A percentile compares a stretch with the other conserved stretches of the same genome.
Conservation (phyloP, 2,113 vertebrate species). For the Odobenus rosmarus region DNA sequence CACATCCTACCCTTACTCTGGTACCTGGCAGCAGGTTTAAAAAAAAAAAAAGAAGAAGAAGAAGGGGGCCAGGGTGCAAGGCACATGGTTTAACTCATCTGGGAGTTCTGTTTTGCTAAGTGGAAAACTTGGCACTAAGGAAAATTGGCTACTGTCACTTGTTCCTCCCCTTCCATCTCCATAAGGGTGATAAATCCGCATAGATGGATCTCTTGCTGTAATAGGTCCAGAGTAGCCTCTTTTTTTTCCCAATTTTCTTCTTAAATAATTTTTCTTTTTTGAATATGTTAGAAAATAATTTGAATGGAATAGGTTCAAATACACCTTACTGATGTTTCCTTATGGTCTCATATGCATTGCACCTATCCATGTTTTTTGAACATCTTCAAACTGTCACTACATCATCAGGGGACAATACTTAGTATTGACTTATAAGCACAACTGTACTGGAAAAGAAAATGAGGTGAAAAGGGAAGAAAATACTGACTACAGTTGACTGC, state of each 20-base stretch:
- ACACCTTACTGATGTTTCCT: background rate
- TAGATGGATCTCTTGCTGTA: background rate
- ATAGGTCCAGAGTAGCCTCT: background rate
- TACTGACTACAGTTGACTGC: background rate
- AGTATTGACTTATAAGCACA: background rate
- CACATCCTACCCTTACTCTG: background rate
- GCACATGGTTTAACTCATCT: background rate
- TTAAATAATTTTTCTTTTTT: background rate
- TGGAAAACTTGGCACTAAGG: background rate
- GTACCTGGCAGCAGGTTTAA: background rate
- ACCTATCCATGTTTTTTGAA: background rate
- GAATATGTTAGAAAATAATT: background rate
- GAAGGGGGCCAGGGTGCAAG: background rate
- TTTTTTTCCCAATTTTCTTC: background rate
- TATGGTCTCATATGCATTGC: background rate
- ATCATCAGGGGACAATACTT: slow-evolving; percentile 7
- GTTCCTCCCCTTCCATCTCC: background rate
- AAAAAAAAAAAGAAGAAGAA: background rate
- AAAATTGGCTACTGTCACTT: background rate
- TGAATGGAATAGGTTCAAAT: background rate
- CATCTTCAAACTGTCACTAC: slow-evolving; percentile 21
- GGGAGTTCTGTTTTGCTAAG: background rate
- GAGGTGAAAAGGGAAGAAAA: background rate
- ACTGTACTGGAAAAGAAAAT: slow-evolving; percentile 20
- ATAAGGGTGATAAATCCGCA: background rate